Percentiles rank a stretch among this genome's conserved stretches.
phyloP scores from a whole-genome alignment of 1,140 invertebrate genomes.

The Meteorus sp. region DNA sequence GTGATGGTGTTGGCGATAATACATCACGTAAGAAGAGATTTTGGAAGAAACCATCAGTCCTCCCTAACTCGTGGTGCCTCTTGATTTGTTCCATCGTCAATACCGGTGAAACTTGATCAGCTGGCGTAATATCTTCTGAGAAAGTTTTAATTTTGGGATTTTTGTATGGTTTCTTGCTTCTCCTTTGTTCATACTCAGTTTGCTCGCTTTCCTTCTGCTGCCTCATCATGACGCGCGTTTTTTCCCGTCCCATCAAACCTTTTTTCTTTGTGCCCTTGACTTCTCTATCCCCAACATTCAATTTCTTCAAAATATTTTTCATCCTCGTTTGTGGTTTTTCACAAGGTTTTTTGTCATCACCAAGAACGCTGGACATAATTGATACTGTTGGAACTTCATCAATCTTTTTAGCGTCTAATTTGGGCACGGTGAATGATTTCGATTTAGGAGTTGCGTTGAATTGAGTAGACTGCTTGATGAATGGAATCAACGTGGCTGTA shows the following conservation, averaged over 20 bases:
- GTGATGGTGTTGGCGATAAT: constrained; percentile 39
- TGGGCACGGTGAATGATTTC: constrained; percentile 21
- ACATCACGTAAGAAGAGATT: constrained; percentile 66
- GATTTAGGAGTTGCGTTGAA: constrained; percentile 10
- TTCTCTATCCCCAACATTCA: constrained; percentile 27
- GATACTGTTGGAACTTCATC: constrained; percentile 22
- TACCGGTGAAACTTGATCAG: no score
- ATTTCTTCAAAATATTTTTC: constrained; percentile 35
- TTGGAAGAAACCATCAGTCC: constrained; percentile 70
- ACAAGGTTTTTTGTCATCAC: constrained; percentile 32
- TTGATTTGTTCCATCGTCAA: constrained; percentile 59
- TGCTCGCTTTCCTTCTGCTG: constrained; percentile 27
- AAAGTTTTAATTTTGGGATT: no score
- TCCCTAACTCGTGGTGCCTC: constrained; percentile 61
- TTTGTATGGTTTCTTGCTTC: constrained; percentile 35
- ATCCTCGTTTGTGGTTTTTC: constrained; percentile 40
- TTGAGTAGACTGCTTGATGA: not conserved
- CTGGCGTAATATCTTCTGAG: no score
- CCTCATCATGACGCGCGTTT: constrained; percentile 30
- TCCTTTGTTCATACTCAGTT: constrained; percentile 28
- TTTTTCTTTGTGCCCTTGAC: constrained; percentile 32
- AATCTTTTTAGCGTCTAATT: constrained; percentile 32
- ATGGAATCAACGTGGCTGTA: not conserved
- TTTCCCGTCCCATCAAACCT: constrained; percentile 39
- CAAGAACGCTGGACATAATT: constrained; percentile 17